Evolutionary conservation across 1,140 invertebrate genomes (phyloP).

Genomic region (Cyclargus thomasi): DNA sequence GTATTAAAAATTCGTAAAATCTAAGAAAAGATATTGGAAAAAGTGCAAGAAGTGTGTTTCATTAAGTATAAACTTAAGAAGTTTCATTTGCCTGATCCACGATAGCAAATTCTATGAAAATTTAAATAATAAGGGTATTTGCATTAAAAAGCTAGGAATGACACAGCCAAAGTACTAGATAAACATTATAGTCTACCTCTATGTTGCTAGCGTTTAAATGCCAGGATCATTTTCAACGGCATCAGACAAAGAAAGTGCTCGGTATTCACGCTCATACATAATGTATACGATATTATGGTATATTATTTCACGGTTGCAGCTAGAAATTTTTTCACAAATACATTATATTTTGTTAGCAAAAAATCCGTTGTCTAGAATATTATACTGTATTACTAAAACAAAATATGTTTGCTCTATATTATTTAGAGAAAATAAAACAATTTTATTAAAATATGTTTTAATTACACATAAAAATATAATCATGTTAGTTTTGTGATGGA

Average conservation of each 20-base stretch:
- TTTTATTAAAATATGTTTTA: no score
- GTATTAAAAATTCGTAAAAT: no score
- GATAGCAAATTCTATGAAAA: neutral
- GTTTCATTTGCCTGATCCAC: neutral
- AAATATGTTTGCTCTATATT: no score
- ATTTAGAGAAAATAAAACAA: no score
- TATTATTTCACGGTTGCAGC: constrained; percentile 33
- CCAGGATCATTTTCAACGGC: constrained; percentile 25
- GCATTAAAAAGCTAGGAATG: neutral
- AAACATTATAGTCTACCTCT: constrained; percentile 14
- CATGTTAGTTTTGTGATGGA: no score
- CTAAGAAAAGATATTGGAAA: no score
- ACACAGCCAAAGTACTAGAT: neutral
- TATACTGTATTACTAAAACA: neutral
- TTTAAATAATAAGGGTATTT: constrained; percentile 4
- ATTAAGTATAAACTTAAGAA: no score
- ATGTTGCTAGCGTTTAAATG: constrained; percentile 26
- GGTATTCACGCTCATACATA: constrained; percentile 39
- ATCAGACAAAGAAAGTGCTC: constrained; percentile 31
- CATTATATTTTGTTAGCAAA: constrained; percentile 2
- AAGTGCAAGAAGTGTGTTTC: no score
- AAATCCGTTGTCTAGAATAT: neutral
- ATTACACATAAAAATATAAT: no score
- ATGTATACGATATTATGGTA: constrained; percentile 40
- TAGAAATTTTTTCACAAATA: constrained; percentile 18